Conservation (phyloP, 2,888 invertebrate genomes). For the Acrobasis consociella region DNA sequence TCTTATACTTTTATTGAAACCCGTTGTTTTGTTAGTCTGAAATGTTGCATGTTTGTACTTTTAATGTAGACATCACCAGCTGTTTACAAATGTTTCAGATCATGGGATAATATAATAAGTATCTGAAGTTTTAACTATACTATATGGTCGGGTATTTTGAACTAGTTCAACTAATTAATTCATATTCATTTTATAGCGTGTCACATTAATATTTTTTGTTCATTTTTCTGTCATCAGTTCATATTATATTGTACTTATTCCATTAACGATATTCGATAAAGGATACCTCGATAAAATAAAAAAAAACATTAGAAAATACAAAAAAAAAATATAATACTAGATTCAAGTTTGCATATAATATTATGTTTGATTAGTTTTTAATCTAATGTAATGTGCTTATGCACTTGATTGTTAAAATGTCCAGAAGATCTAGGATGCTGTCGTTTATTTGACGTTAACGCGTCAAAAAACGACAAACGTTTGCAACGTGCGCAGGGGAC, state of each 20-base stretch:
- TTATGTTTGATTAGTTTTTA: slow-evolving; percentile 75
- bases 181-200: slow-evolving; percentile 57
- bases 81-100: slow-evolving; percentile 45
- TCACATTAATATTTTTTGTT: slow-evolving; percentile 63
- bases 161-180: slow-evolving; percentile 65
- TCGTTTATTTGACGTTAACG: slow-evolving; percentile 34
- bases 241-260: slow-evolving; percentile 80
- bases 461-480: slow-evolving; percentile 45
- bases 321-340: slow-evolving; percentile 61
- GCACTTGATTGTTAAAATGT: slow-evolving; percentile 61
- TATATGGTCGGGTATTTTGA: slow-evolving; percentile 70
- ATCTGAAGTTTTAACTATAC: slow-evolving; percentile 56
- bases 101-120: slow-evolving; percentile 42
- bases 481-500: slow-evolving; percentile 55
- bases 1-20: slow-evolving; percentile 54
- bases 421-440: slow-evolving; percentile 61
- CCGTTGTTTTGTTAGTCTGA: slow-evolving; percentile 50
- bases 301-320: slow-evolving; percentile 59
- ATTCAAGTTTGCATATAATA: slow-evolving; percentile 74
- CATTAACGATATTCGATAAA: slow-evolving; percentile 79
- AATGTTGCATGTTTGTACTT: slow-evolving; percentile 38
- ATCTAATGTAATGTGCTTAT: slow-evolving; percentile 78
- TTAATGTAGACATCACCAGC: slow-evolving; percentile 34
- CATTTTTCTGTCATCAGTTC: slow-evolving; percentile 68
- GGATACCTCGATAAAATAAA: slow-evolving; percentile 59